phyloP scores from a whole-genome alignment of 2,797 vertebrate genomes.

The Lates japonicus region DNA sequence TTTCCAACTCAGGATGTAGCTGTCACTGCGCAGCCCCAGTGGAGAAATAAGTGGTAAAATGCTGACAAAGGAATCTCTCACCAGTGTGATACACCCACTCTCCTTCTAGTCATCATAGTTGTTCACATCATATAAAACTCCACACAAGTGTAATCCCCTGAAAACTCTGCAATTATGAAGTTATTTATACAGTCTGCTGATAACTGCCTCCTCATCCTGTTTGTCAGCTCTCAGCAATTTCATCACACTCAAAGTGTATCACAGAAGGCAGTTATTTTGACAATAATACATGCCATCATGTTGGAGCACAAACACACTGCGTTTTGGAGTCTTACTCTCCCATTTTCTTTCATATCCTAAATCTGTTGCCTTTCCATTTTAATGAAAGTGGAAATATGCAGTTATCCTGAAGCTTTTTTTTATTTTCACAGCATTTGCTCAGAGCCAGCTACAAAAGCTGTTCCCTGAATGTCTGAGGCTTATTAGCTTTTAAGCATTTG shows the following conservation, averaged over 20 bases:
- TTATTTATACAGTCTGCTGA: neutral
- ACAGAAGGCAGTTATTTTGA: neutral
- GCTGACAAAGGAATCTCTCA: neutral
- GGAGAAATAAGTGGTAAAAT: neutral
- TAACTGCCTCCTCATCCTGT: neutral
- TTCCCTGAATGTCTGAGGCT: neutral
- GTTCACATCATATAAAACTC: neutral
- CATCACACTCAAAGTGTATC: neutral
- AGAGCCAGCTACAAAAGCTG: slow-evolving; percentile 10
- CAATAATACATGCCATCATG: neutral
- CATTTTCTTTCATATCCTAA: neutral
- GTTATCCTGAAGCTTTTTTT: neutral
- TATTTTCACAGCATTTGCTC: slow-evolving; percentile 19
- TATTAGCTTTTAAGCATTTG: slow-evolving; percentile 40
- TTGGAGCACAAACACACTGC: neutral
- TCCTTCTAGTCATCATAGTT: neutral
- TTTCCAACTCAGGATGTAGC: too few species aligned
- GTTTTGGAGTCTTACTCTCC: too few species aligned
- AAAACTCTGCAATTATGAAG: neutral
- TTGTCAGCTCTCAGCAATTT: neutral
- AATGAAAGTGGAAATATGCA: neutral
- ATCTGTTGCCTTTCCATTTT: neutral
- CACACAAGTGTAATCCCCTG: neutral
- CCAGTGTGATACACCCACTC: slow-evolving; percentile 2
- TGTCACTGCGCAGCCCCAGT: neutral